Base-by-base conservation (phyloP, 2,797 vertebrate species). In the Poecile montanus region DNA sequence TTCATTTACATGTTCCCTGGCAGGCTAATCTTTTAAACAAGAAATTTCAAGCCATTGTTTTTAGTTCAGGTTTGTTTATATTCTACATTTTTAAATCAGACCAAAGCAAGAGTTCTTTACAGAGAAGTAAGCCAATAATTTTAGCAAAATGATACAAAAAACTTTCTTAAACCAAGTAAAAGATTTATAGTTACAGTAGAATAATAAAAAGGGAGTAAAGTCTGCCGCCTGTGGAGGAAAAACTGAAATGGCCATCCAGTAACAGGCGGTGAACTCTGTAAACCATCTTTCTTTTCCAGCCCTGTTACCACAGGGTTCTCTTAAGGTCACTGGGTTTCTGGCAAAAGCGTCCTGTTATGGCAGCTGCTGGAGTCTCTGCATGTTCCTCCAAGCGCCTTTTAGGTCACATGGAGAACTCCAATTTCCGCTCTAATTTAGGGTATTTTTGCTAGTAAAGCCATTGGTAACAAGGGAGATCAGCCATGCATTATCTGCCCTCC, bases 401-500 rank as follows among this genome's bases (percentile, higher is more conserved):
- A 97, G 97, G 98, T 98, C 97, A 98, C 98, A 96, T 97, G 97
- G 96, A 97, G 97, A 97, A 97, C 96, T 98, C 97, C 97, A 90
- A 92, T 94, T 97, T 97, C 94, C 94, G 13, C 96, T 97, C 97
- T 97, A 97, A 94, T 96, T 97, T 96, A 94, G 96, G 97, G 88
- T 96, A 95, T 96, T 96, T 97, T 97, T 97, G 97, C 97, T 98
- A 98, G 97, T 97, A 97, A 98, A 97, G 97, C 97, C 98, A 98
- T 90, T 97, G 97, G 97, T 97, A 98, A 98, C 97, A 97, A 79
- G 97, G 97, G 94, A 98, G 97, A 97, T 98, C 98, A 97, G 98
- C 98, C 98, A 97, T 98, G 98, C 97, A 98, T 98, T 98, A 98
- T 97, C 97, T 98, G 97, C 98, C 97, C 98, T 98, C 98, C 98